Conservation (phyloP, 2,888 invertebrate species). For the Hoplodrina blanda region DNA sequence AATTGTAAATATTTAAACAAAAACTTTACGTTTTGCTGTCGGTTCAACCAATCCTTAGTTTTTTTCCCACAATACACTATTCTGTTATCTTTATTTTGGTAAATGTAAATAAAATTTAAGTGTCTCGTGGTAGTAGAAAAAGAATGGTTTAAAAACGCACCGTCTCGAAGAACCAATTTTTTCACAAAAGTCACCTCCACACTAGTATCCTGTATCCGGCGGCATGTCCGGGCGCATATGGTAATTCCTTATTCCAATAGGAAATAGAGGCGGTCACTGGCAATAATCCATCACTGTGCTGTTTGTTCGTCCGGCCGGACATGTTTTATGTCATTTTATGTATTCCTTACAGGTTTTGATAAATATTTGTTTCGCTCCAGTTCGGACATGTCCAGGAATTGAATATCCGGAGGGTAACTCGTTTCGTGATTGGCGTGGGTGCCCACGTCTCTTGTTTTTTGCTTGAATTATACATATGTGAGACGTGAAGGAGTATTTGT, state of each 20-base stretch:
- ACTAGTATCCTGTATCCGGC: slow-evolving; percentile 51
- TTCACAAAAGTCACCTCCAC: slow-evolving; percentile 70
- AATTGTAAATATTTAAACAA: too few species aligned
- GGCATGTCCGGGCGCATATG: slow-evolving; percentile 86
- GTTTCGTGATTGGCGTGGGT: slow-evolving; percentile 84
- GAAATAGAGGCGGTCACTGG: slow-evolving; percentile 90
- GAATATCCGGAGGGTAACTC: slow-evolving; percentile 86
- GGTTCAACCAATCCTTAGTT: too few species aligned
- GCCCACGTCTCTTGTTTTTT: slow-evolving; percentile 68
- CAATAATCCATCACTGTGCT: slow-evolving; percentile 89
- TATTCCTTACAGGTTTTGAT: slow-evolving; percentile 90
- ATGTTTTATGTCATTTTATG: slow-evolving; percentile 89
- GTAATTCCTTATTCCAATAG: slow-evolving; percentile 91
- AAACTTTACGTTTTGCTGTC: too few species aligned
- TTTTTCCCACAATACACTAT: too few species aligned
- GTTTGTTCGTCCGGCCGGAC: slow-evolving; percentile 83
- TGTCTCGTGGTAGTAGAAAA: too few species aligned
- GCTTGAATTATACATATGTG: slow-evolving; percentile 62
- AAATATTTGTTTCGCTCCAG: slow-evolving; percentile 88
- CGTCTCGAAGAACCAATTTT: background rate
- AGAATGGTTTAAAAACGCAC: background rate
- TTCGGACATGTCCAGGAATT: slow-evolving; percentile 88
- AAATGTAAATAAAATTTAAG: too few species aligned
- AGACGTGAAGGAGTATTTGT: slow-evolving; percentile 39
- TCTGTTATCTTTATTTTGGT: too few species aligned